phyloP scores from a whole-genome alignment of 1,140 invertebrate genomes.

The Listronotus bonariensis region DNA sequence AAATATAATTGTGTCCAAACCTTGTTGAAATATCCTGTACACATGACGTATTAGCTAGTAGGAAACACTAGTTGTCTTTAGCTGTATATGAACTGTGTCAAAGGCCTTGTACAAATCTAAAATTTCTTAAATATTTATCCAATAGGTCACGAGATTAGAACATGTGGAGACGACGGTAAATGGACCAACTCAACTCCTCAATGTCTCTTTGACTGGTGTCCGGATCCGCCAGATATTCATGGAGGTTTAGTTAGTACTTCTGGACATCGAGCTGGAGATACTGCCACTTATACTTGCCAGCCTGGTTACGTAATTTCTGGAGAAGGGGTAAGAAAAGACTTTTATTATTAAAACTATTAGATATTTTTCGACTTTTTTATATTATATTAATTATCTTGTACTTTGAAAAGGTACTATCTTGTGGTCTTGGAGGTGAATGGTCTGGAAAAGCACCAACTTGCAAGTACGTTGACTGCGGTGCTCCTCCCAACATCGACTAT shows the following conservation, averaged over 20 bases:
- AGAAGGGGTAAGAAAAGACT: constrained; percentile 64
- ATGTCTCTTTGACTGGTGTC: constrained; percentile 86
- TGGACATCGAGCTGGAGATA: constrained; percentile 75
- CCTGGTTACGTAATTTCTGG: constrained; percentile 85
- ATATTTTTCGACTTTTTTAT: no score
- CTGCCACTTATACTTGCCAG: constrained; percentile 79
- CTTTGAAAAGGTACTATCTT: constrained; percentile 69
- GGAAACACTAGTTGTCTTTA: no score
- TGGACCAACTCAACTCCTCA: constrained; percentile 82
- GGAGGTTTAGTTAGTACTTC: constrained; percentile 72
- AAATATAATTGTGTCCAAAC: no score
- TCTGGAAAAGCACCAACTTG: constrained; percentile 79
- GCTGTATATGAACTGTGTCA: not conserved
- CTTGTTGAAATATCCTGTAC: no score
- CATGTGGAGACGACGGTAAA: constrained; percentile 75
- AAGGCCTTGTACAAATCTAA: not conserved
- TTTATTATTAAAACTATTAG: no score
- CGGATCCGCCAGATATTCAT: constrained; percentile 73
- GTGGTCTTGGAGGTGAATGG: constrained; percentile 73
- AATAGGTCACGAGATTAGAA: constrained; percentile 69
- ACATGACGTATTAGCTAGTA: no score
- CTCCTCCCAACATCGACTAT: constrained; percentile 76
- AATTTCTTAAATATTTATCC: not conserved
- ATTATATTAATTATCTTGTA: not conserved
- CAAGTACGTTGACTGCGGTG: constrained; percentile 86